phyloP scores from a whole-genome alignment of 2,113 vertebrate species.

The Malaclemys terrapin region DNA sequence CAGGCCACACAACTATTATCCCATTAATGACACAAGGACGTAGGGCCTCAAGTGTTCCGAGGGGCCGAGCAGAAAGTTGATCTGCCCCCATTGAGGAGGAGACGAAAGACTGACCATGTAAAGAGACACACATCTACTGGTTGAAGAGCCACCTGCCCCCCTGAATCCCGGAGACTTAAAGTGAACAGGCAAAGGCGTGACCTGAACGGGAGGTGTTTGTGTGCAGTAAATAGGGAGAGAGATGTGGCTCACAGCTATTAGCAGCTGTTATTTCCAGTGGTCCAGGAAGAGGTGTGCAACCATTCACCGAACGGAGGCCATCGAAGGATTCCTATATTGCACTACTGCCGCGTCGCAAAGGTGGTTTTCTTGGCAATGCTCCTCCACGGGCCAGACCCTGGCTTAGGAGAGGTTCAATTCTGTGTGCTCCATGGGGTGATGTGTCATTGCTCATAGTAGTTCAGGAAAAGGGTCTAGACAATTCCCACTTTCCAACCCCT shows the following conservation, averaged over 20 bases:
- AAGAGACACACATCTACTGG: background rate
- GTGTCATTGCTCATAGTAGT: background rate
- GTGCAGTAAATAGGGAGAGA: background rate
- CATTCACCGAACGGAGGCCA: background rate
- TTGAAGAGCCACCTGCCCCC: background rate
- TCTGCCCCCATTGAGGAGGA: background rate
- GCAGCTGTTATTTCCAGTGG: background rate
- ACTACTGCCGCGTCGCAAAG: background rate
- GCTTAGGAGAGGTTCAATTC: background rate
- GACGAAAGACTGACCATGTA: background rate
- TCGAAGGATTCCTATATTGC: background rate
- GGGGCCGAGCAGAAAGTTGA: slow-evolving; percentile 7
- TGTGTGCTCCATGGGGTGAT: background rate
- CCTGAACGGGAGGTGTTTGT: rapidly evolving
- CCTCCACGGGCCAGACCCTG: background rate
- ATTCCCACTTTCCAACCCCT: background rate
- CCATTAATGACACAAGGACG: slow-evolving; percentile 65
- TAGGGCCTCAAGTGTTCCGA: slow-evolving; percentile 27
- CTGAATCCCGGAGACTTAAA: background rate
- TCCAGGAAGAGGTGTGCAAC: background rate
- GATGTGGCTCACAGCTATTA: background rate
- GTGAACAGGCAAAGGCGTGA: background rate
- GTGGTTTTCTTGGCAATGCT: background rate
- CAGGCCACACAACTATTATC: slow-evolving; percentile 49
- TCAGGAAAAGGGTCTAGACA: background rate